These are phyloP conservation scores for Anolis sagrei DNA, from an alignment of 2,113 vertebrate genomes.

Conservation along the genomic window DNA sequence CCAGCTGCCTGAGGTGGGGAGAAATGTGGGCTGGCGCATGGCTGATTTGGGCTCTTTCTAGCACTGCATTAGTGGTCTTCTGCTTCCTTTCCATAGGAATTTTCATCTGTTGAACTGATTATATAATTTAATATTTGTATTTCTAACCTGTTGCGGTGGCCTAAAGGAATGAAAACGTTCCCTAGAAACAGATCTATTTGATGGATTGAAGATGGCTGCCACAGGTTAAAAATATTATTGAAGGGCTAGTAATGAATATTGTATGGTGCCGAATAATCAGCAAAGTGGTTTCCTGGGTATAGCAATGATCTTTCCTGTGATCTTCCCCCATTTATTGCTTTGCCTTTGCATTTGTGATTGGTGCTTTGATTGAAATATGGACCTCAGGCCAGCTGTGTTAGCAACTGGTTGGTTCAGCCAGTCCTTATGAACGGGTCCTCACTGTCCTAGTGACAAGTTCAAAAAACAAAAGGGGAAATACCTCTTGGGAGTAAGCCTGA, in stretches of 20 bases:
- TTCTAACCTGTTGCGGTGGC: constrained; percentile 81
- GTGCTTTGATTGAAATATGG: constrained; percentile 81
- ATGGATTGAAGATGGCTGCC: constrained; percentile 57
- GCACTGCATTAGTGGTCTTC: constrained; percentile 55
- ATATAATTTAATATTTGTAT: constrained; percentile 77
- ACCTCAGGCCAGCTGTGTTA: constrained; percentile 99
- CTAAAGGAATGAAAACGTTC: constrained; percentile 25
- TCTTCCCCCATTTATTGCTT: constrained; percentile 65
- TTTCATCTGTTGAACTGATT: constrained; percentile 69
- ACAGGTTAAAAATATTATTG: constrained; percentile 82
- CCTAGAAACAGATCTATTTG: constrained; percentile 10
- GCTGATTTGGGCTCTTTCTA: constrained; percentile 87
- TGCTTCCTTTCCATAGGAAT: constrained; percentile 68
- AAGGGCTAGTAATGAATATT: constrained; percentile 68
- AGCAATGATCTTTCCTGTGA: constrained; percentile 61
- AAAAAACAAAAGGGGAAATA: constrained; percentile 71
- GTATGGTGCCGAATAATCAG: constrained; percentile 62
- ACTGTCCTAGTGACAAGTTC: constrained; percentile 70
- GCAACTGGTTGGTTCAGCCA: constrained; percentile 71
- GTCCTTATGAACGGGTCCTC: constrained; percentile 66
- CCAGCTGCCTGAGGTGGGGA: constrained; percentile 99
- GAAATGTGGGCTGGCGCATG: constrained; percentile 88
- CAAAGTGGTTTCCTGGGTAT: constrained; percentile 66
- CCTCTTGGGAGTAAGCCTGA: constrained; percentile 79
- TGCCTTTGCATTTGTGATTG: constrained; percentile 80